Evolutionary conservation across 2,888 invertebrate species (phyloP), one percentile per base, ranked within the genome.

Genomic region (Macaria notata): DNA sequence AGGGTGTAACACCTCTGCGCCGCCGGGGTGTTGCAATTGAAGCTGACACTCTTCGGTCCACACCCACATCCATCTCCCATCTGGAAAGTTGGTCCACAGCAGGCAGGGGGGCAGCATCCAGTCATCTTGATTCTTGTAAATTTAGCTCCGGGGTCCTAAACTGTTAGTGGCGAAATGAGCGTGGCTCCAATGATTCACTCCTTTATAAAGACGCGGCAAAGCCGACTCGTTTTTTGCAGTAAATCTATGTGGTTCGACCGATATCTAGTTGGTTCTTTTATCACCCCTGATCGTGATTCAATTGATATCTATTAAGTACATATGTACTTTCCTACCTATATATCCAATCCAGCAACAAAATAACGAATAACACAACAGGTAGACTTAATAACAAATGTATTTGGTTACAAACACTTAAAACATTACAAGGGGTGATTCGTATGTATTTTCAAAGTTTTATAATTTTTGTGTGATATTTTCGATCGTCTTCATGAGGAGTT

Each of bases 1-100:
- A 84, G 73, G 31, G 78, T 75, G 56, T 76, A 78, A 54, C 73
- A 70, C 55, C 81, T 78, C 44, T 77, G 73, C 4, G 66, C 56
- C 6, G 78, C 78, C 2, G 80, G 79, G 4, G 69, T 60, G 46
- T 63, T 73, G 57, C 64, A 74, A 9, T 75, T 68, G 61, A 77
- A 83, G 38, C 73, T n/a, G 59, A 75, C 69, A 0, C 78, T 72
- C 6, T 59, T 56, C 7, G 63, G 19, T 19, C 19, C 19, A 19
- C 19, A 19, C 19, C 19, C 19, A 19, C 19, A 19, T 19, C 19
- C 19, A 19, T 19, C 19, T 19, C 19, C 19, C 19, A 19, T 19
- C 19, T 19, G 19, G 19, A 19, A 19, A 19, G 19, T 19, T 19
- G 19, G 49, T 31, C 51, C 67, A 2, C 19, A 19, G 19, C 19